phyloP scores from a whole-genome alignment of 2,113 vertebrate genomes.

The Copsychus sechellarum region DNA sequence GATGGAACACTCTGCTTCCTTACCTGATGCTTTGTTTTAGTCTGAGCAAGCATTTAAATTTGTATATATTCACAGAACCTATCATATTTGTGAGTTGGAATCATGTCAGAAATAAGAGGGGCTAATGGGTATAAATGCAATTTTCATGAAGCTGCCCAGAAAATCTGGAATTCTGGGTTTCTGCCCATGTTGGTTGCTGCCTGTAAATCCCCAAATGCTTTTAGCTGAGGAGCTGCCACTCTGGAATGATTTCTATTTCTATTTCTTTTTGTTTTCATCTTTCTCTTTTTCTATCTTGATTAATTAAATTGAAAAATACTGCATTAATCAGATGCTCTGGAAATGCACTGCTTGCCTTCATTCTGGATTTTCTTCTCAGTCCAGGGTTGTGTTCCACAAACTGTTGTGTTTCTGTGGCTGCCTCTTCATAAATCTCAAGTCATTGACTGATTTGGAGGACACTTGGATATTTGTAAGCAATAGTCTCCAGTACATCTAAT shows the following conservation, averaged over 20 bases:
- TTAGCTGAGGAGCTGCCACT: background rate
- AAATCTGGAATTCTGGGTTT: background rate
- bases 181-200: background rate
- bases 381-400: background rate
- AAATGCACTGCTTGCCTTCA: background rate
- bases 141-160: background rate
- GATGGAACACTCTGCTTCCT: accelerated
- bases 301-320: background rate
- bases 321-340: background rate
- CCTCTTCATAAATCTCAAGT: background rate
- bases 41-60: background rate
- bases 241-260: background rate
- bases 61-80: background rate
- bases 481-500: background rate
- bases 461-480: background rate
- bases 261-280: background rate
- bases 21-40: background rate
- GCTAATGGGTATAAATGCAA: background rate
- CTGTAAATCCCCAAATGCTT: background rate
- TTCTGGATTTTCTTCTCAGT: background rate
- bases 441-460: background rate
- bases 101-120: background rate
- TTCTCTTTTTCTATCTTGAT: background rate
- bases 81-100: background rate
- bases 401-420: background rate